Evolutionary conservation across 2,113 vertebrate species (phyloP).

Genomic region (Cyprinodon brontotheroides): DNA sequence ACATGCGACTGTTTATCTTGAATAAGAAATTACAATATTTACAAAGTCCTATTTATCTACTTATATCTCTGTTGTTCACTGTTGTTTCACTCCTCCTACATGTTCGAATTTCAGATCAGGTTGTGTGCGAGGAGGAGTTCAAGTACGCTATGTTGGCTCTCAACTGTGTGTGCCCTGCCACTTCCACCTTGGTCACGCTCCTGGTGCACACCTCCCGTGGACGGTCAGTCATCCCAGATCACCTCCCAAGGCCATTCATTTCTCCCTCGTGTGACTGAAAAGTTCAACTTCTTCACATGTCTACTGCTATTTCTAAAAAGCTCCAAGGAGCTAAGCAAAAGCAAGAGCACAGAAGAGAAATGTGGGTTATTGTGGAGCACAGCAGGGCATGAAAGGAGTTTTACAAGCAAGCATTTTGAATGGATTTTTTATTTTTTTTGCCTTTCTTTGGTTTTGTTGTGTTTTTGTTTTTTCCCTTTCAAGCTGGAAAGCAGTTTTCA

Average conservation of each 20-base stretch:
- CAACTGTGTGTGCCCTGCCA: slow-evolving; percentile 95
- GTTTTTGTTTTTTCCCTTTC: slow-evolving; percentile 10
- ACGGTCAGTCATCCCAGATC: slow-evolving; percentile 84
- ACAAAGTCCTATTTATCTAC: neutral
- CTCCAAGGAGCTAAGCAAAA: slow-evolving; percentile 3
- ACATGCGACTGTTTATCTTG: neutral
- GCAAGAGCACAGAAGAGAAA: slow-evolving; percentile 21
- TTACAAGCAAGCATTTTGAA: slow-evolving; percentile 6
- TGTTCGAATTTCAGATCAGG: slow-evolving; percentile 86
- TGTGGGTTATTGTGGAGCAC: slow-evolving; percentile 17
- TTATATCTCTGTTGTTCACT: neutral
- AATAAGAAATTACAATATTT: neutral
- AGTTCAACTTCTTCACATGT: slow-evolving; percentile 22
- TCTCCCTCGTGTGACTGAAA: slow-evolving; percentile 9
- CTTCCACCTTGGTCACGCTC: slow-evolving; percentile 94
- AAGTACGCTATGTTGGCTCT: slow-evolving; percentile 97
- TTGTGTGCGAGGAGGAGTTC: slow-evolving; percentile 98
- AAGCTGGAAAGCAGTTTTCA: slow-evolving; percentile 34
- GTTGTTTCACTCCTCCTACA: neutral
- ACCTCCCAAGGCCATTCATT: slow-evolving; percentile 10
- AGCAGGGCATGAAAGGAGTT: slow-evolving; percentile 26
- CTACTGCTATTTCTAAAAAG: slow-evolving; percentile 1
- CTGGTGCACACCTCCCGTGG: slow-evolving; percentile 96
- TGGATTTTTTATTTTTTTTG: slow-evolving; percentile 30
- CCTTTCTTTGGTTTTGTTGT: slow-evolving; percentile 2